Evolutionary conservation across 2,113 vertebrate genomes (phyloP).

Genomic region (Dissostichus mawsoni): DNA sequence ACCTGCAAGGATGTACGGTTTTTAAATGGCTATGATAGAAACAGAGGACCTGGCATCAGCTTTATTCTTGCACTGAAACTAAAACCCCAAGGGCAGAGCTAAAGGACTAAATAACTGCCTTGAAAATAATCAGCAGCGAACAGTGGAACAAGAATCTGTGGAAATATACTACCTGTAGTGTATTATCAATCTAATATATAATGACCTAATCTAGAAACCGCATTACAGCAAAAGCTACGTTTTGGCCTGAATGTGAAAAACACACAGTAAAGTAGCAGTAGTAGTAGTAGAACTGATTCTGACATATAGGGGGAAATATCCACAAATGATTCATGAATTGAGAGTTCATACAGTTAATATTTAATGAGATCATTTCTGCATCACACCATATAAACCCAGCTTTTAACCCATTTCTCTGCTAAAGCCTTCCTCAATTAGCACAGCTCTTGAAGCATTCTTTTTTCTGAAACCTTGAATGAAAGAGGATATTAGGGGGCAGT

Average conservation of each 20-base stretch:
- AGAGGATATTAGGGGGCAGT: neutral
- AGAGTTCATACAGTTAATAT: constrained; percentile 42
- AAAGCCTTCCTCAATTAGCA: neutral
- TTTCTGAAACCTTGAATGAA: neutral
- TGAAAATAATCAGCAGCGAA: neutral
- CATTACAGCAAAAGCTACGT: neutral
- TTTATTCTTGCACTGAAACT: constrained; percentile 10
- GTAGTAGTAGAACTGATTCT: neutral
- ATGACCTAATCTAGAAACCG: neutral
- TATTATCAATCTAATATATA: no score
- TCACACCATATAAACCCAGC: constrained; percentile 21
- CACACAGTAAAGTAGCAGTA: neutral
- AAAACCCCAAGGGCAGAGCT: neutral
- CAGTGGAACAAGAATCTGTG: neutral
- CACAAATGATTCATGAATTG: constrained; percentile 47
- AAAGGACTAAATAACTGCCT: neutral
- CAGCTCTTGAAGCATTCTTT: neutral
- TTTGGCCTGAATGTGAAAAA: neutral
- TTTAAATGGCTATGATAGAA: neutral
- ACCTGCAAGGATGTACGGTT: neutral
- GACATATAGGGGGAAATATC: constrained; percentile 15
- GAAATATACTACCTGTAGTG: neutral
- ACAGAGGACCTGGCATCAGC: constrained; percentile 1
- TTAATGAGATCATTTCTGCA: constrained; percentile 28
- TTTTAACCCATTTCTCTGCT: constrained; percentile 24